Evolutionary conservation across 2,797 vertebrate genomes (phyloP).

Genomic region (Falco peregrinus): DNA sequence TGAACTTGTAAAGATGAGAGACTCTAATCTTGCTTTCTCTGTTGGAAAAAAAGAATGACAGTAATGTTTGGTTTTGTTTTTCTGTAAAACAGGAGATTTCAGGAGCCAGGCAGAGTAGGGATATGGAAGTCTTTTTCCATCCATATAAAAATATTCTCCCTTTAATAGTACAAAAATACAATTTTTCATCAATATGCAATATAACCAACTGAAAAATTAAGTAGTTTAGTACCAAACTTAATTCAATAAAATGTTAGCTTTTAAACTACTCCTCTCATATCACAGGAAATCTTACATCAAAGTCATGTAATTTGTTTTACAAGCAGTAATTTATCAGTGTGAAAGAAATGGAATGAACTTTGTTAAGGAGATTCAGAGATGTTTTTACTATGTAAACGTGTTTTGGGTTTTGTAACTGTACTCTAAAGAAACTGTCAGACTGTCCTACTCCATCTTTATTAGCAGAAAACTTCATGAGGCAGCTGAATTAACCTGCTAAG

Average conservation of each 20-base stretch:
- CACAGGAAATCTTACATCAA: not conserved
- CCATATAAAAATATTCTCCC: not conserved
- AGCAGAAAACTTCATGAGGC: conserved; percentile 10
- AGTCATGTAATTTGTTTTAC: not conserved
- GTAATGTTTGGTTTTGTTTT: not conserved
- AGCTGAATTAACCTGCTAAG: conserved; percentile 6
- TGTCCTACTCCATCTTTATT: not conserved
- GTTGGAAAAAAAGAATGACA: not conserved
- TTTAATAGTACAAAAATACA: not conserved
- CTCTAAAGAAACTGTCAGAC: not conserved
- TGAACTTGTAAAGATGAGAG: not conserved
- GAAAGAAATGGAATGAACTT: not conserved
- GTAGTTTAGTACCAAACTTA: not conserved
- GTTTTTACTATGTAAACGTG: not conserved
- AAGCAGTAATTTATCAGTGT: not conserved
- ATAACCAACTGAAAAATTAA: not conserved
- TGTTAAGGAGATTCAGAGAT: not conserved
- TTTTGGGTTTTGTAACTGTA: not conserved
- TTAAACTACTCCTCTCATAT: not conserved
- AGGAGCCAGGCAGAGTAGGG: not conserved
- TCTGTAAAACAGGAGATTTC: not conserved
- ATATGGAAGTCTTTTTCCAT: not conserved
- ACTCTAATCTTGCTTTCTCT: not conserved
- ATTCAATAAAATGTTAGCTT: not conserved
- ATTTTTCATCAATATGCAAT: not conserved